A percentile compares a stretch with the other conserved stretches of the same genome.
These are phyloP conservation scores for Phrynocephalus forsythii DNA, from an alignment of 2,797 vertebrate species.

Conservation along the genomic window DNA sequence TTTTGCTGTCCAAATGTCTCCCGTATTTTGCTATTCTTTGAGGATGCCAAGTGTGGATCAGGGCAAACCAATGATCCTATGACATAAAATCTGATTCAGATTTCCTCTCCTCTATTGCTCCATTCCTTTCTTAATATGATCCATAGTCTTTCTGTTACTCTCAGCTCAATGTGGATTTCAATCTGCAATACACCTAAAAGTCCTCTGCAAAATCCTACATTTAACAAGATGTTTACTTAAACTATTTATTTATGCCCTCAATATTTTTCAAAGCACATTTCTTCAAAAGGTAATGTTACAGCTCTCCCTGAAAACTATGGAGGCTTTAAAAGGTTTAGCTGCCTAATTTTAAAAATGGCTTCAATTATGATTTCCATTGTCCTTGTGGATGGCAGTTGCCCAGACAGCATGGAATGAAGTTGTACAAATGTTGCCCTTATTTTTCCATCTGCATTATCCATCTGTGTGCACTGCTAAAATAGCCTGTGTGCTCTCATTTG, in stretches of 20 bases:
- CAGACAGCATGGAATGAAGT: conserved; percentile 21
- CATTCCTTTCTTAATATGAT: conserved; percentile 4
- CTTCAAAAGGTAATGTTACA: background rate
- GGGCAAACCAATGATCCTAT: background rate
- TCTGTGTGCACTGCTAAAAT: conserved; percentile 34
- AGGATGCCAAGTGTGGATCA: conserved; percentile 3
- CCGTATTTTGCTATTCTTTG: background rate
- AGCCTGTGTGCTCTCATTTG: conserved; percentile 10
- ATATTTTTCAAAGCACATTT: background rate
- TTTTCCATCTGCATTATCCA: conserved; percentile 20
- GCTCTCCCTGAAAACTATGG: background rate
- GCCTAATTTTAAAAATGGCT: background rate
- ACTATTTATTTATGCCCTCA: background rate
- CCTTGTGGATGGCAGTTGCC: background rate
- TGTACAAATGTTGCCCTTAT: background rate
- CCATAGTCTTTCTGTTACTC: background rate
- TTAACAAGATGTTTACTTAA: conserved; percentile 37
- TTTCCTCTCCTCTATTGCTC: too few relatives aligned
- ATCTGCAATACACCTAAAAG: background rate
- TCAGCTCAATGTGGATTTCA: background rate
- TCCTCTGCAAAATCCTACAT: background rate
- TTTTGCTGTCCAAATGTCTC: background rate
- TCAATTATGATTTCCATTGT: background rate
- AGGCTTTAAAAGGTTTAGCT: accelerated
- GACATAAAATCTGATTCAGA: background rate